phyloP scores from a whole-genome alignment of 92 coral and sea anemone genomes.

The Paramuricea clavata region DNA sequence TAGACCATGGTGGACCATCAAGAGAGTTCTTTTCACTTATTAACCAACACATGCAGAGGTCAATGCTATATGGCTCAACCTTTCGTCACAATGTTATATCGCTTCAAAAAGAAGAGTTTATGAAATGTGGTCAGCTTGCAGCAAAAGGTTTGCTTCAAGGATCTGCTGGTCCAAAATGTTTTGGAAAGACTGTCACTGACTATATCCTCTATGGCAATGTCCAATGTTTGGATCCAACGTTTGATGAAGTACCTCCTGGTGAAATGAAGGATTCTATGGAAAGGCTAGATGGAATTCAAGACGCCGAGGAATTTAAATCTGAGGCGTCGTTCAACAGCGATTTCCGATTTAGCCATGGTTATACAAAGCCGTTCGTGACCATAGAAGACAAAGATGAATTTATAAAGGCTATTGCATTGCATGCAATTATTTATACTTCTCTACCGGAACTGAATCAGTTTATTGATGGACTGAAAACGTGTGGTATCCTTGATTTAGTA shows the following conservation, averaged over 20 bases:
- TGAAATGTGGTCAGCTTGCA: conserved; percentile 67
- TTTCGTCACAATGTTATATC: conserved; percentile 41
- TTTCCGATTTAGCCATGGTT: conserved; percentile 12
- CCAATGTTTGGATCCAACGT: neutral
- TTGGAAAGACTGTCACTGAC: conserved; percentile 43
- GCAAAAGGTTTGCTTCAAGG: conserved; percentile 73
- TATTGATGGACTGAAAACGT: conserved; percentile 52
- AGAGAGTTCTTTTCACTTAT: conserved; percentile 11
- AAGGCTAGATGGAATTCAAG: neutral
- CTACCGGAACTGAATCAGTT: conserved; percentile 42
- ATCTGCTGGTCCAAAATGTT: conserved; percentile 75
- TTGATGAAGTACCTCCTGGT: conserved; percentile 12
- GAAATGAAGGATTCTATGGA: conserved; percentile 33
- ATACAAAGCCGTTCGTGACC: conserved; percentile 10
- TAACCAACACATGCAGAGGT: conserved; percentile 1
- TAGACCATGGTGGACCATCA: neutral
- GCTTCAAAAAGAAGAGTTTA: conserved; percentile 33
- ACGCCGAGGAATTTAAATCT: conserved; percentile 1
- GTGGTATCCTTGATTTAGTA: conserved; percentile 27
- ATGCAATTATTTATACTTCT: conserved; percentile 29
- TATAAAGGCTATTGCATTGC: conserved; percentile 7
- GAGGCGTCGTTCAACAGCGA: conserved; percentile 18
- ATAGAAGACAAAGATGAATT: conserved; percentile 16
- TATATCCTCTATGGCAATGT: conserved; percentile 26
- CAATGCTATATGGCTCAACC: conserved; percentile 22